Evolutionary conservation across 2,888 invertebrate genomes (phyloP).

Genomic region (Autographa gamma): DNA sequence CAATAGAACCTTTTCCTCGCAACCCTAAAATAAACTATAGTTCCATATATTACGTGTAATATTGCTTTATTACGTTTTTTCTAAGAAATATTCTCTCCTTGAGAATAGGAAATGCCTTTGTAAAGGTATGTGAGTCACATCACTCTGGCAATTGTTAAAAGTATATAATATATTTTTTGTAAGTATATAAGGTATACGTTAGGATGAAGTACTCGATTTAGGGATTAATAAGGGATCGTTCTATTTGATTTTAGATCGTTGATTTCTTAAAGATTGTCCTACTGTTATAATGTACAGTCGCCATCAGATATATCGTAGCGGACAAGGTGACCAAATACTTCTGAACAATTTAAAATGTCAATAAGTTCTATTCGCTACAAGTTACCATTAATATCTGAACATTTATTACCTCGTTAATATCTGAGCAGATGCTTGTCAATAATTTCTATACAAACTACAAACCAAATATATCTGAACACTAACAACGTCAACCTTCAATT

Average conservation of each 20-base stretch:
- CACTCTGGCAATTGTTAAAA: constrained; percentile 42
- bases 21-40: constrained; percentile 15
- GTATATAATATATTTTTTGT: background rate
- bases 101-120: constrained; percentile 51
- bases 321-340: no score
- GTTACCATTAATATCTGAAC: no score
- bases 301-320: no score
- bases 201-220: constrained; percentile 37
- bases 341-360: no score
- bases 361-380: no score
- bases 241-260: constrained; percentile 11
- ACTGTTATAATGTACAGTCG: no score
- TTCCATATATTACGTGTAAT: constrained; percentile 39
- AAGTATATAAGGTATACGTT: constrained; percentile 13
- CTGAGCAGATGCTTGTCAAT: no score
- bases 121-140: constrained; percentile 38
- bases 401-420: no score
- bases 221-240: constrained; percentile 43
- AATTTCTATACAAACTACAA: no score
- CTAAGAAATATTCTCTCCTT: constrained; percentile 33
- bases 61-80: constrained; percentile 53
- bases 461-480: no score
- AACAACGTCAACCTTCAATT: no score
- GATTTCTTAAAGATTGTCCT: background rate
- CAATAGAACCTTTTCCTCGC: constrained; percentile 37